Evolutionary conservation across 2,797 vertebrate species (phyloP).

Genomic region (Rhyacichthys aspro): DNA sequence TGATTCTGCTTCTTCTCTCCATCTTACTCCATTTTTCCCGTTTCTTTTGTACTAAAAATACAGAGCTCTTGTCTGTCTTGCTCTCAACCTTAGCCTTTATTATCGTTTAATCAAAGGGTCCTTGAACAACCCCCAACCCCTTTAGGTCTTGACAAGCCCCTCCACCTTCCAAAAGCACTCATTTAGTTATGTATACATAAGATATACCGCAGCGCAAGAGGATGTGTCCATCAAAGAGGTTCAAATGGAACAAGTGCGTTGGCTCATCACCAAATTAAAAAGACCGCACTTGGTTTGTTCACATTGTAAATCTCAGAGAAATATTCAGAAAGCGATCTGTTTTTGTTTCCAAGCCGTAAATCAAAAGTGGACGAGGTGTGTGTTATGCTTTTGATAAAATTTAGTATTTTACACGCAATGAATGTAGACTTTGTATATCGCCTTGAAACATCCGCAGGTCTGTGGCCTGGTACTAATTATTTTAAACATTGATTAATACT

Average conservation of each 20-base stretch:
- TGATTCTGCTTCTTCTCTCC: background rate
- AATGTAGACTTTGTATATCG: constrained; percentile 20
- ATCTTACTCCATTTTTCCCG: background rate
- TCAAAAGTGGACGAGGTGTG: constrained; percentile 51
- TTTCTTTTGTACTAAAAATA: constrained; percentile 14
- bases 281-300: constrained; percentile 45
- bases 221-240: constrained; percentile 7
- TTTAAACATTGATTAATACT: constrained; percentile 37
- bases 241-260: constrained; percentile 31
- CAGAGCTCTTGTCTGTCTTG: constrained; percentile 4
- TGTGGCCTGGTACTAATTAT: constrained; percentile 18
- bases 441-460: constrained; percentile 21
- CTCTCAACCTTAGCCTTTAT: constrained; percentile 28
- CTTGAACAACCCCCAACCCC: constrained; percentile 41
- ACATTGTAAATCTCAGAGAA: constrained; percentile 59
- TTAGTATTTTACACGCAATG: constrained; percentile 34
- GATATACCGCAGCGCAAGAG: constrained; percentile 26
- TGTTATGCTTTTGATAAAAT: constrained; percentile 54
- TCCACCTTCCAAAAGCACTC: constrained; percentile 23
- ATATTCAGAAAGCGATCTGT: constrained; percentile 55
- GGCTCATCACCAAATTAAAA: constrained; percentile 62
- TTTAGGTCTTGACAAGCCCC: constrained; percentile 8
- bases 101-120: constrained; percentile 40
- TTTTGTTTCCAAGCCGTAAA: constrained; percentile 53
- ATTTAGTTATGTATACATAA: constrained; percentile 48